Evolutionary conservation across 2,888 invertebrate genomes (phyloP).

Genomic region (Hydriomena furcata): DNA sequence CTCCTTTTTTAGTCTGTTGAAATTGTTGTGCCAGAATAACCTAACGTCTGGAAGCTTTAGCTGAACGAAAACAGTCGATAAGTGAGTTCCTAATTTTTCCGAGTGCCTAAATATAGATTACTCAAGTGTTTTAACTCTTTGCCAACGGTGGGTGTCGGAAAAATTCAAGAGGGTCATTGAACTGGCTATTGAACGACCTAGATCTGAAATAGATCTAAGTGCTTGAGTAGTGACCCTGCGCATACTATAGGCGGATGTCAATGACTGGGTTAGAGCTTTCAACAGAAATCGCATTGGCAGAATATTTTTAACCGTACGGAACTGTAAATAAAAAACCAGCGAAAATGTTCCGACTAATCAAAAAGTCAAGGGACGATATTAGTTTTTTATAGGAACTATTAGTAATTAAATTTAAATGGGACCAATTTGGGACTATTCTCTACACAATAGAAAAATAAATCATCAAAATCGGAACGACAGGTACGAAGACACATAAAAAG

Average conservation of each 20-base stretch:
- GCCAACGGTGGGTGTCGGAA: slow-evolving; percentile 13
- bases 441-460: too few relatives aligned
- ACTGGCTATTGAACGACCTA: slow-evolving; percentile 19
- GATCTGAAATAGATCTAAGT: slow-evolving; percentile 28
- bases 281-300: neutral
- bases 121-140: slow-evolving; percentile 15
- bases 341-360: too few relatives aligned
- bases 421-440: too few relatives aligned
- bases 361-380: too few relatives aligned
- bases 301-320: neutral
- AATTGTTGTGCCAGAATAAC: too few relatives aligned
- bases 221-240: slow-evolving; percentile 24
- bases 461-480: too few relatives aligned
- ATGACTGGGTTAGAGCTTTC: slow-evolving; percentile 10
- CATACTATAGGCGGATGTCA: slow-evolving; percentile 15
- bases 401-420: too few relatives aligned
- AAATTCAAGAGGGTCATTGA: slow-evolving; percentile 22
- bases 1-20: too few relatives aligned
- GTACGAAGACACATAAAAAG: too few relatives aligned
- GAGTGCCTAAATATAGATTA: slow-evolving; percentile 16
- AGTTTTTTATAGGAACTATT: too few relatives aligned
- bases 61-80: slow-evolving; percentile 2
- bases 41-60: neutral
- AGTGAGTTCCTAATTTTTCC: slow-evolving; percentile 13
- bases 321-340: too few relatives aligned